Percentiles rank a stretch among this genome's conserved stretches.
phyloP scores from a whole-genome alignment of 2,797 vertebrate genomes.

The Hydrophis major region DNA sequence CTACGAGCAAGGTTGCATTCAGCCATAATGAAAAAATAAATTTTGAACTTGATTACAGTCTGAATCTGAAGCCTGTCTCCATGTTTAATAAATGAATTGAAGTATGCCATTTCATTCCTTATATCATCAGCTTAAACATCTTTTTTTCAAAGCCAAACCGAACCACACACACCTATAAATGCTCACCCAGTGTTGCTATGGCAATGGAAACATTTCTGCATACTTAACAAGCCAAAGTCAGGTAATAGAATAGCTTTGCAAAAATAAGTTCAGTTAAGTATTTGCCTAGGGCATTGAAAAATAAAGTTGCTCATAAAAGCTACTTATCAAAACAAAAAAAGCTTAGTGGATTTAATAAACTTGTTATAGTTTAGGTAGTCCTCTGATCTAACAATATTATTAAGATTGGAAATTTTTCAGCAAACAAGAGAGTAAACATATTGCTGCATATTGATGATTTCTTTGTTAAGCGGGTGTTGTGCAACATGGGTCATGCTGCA shows the following conservation, averaged over 20 bases:
- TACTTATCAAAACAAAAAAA: neutral
- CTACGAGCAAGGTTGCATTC: neutral
- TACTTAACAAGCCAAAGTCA: constrained; percentile 16
- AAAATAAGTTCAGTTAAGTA: constrained; percentile 37
- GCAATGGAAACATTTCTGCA: constrained; percentile 48
- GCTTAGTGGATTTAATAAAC: neutral
- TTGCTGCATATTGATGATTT: neutral
- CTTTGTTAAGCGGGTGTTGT: neutral
- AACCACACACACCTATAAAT: constrained; percentile 56
- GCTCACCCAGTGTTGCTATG: constrained; percentile 64
- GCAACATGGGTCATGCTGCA: neutral
- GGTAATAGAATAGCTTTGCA: constrained; percentile 53
- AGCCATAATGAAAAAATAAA: neutral
- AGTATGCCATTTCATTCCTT: constrained; percentile 48
- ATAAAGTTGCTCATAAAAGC: neutral
- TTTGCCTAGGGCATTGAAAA: constrained; percentile 44
- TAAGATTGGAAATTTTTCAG: neutral
- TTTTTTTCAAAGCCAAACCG: constrained; percentile 49
- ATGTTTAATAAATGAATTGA: constrained; percentile 17
- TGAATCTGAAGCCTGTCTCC: neutral
- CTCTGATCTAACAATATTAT: neutral
- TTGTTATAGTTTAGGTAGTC: neutral
- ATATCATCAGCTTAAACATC: constrained; percentile 53
- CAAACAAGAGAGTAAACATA: neutral
- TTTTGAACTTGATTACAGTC: neutral